Evolutionary conservation across 2,888 invertebrate genomes (phyloP).

Genomic region (Autographa gamma): DNA sequence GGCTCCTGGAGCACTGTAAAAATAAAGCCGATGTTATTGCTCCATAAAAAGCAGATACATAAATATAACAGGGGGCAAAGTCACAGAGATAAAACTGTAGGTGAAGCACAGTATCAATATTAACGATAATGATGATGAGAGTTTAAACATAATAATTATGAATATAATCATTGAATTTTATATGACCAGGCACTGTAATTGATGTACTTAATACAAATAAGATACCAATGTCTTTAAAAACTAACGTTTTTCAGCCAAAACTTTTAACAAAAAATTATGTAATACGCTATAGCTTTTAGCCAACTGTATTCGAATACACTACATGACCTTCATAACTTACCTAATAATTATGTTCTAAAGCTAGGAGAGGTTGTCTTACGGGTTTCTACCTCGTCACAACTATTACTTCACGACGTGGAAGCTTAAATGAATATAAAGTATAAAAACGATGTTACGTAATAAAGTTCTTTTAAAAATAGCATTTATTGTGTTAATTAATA

Average conservation of each 20-base stretch:
- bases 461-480: neutral
- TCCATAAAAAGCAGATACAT: constrained; percentile 59
- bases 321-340: constrained; percentile 4
- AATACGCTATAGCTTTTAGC: neutral
- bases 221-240: neutral
- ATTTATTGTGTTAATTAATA: neutral
- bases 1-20: constrained; percentile 86
- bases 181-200: constrained; percentile 18
- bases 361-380: constrained; percentile 1
- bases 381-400: constrained; percentile 19
- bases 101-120: constrained; percentile 70
- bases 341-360: constrained; percentile 4
- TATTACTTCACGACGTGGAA: constrained; percentile 29
- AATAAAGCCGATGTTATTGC: constrained; percentile 59
- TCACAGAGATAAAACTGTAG: constrained; percentile 66
- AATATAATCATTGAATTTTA: constrained; percentile 41
- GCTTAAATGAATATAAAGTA: constrained; percentile 3
- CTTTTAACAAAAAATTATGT: neutral
- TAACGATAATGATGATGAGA: constrained; percentile 74
- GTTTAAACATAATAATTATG: constrained; percentile 59
- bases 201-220: neutral
- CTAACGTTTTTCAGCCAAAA: neutral
- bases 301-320: constrained; percentile 4
- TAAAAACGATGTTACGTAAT: constrained; percentile 1
- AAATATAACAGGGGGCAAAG: constrained; percentile 61